Evolutionary conservation across 2,113 vertebrate genomes (phyloP).

Genomic region (Boulengerochromis microlepis): DNA sequence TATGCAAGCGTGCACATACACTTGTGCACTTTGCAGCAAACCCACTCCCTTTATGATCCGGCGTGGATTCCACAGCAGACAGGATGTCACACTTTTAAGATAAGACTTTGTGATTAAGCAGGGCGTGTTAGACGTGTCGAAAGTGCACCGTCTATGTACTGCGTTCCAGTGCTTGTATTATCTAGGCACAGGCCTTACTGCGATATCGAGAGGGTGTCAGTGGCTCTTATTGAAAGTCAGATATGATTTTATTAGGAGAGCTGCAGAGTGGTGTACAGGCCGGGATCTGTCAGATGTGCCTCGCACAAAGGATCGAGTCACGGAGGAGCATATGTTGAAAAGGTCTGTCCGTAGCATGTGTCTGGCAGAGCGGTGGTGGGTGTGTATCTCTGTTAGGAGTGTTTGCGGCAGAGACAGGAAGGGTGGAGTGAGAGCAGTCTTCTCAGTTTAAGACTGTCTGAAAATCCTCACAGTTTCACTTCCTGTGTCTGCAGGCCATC

Average conservation of each 20-base stretch:
- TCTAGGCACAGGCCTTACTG: not conserved
- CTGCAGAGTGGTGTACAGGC: not conserved
- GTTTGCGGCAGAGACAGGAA: constrained; percentile 43
- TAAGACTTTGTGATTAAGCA: constrained; percentile 38
- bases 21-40: not conserved
- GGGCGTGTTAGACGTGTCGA: constrained; percentile 31
- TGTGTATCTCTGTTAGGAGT: not conserved
- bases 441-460: constrained; percentile 31
- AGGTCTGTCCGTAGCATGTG: constrained; percentile 1
- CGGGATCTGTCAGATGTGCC: not conserved
- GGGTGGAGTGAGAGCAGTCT: constrained; percentile 54
- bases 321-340: constrained; percentile 22
- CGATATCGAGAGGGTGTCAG: not conserved
- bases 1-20: not conserved
- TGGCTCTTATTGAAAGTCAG: not conserved
- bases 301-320: constrained; percentile 27
- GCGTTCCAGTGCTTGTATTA: not conserved
- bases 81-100: constrained; percentile 69
- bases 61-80: constrained; percentile 48
- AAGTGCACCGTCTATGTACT: not conserved
- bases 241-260: not conserved
- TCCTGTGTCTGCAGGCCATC: constrained; percentile 45
- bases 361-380: not conserved
- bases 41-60: not conserved
- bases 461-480: constrained; percentile 15